Evolutionary conservation across 2,113 vertebrate species (phyloP).

Genomic region (Cromileptes altivelis): DNA sequence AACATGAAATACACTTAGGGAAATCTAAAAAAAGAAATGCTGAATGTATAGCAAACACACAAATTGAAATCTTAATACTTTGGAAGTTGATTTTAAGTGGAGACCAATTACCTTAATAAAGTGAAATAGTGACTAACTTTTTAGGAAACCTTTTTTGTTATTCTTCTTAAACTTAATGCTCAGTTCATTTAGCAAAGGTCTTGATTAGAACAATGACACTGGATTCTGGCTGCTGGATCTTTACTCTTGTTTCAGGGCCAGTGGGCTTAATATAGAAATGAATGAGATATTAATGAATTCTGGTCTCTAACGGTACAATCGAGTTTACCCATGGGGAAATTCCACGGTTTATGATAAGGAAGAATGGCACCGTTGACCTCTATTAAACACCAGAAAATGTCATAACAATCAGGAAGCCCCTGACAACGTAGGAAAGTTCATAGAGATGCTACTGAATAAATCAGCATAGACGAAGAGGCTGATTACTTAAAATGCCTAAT

Average conservation of each 20-base stretch:
- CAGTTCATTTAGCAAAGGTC: background rate
- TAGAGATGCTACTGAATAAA: conserved; percentile 27
- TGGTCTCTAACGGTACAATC: background rate
- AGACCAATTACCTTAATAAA: background rate
- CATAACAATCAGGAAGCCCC: conserved; percentile 9
- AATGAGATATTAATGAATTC: background rate
- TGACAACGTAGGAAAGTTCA: conserved; percentile 16
- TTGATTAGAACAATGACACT: background rate
- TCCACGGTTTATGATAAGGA: background rate
- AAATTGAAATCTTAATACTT: background rate
- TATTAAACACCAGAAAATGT: conserved; percentile 30
- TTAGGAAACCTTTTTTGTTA: no score
- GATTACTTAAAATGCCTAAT: conserved; percentile 44
- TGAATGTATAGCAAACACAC: background rate
- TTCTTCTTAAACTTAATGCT: background rate
- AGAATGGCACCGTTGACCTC: conserved; percentile 49
- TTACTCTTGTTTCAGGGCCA: background rate
- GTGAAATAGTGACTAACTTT: background rate
- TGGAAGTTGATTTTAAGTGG: background rate
- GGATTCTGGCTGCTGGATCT: background rate
- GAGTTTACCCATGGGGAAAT: conserved; percentile 25
- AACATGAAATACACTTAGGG: background rate
- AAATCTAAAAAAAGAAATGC: background rate
- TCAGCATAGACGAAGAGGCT: conserved; percentile 23
- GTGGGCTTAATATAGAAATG: background rate